phyloP scores from a whole-genome alignment of 2,113 vertebrate genomes.

The Orthonyx spaldingii region DNA sequence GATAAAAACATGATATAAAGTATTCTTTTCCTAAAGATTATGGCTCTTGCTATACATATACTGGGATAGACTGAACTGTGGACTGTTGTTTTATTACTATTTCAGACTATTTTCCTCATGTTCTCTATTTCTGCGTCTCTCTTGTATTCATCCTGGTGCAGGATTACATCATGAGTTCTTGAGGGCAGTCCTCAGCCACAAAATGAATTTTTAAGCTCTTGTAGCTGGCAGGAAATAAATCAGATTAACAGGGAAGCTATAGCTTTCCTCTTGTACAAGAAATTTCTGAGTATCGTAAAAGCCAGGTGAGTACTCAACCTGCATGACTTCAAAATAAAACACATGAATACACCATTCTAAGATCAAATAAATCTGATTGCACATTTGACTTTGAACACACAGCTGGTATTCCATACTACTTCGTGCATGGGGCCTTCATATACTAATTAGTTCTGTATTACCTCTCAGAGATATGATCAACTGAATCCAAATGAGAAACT shows the following conservation, averaged over 20 bases:
- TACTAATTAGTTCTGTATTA: background rate
- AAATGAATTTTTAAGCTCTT: background rate
- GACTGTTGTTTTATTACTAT: background rate
- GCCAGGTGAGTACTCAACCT: background rate
- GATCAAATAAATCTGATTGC: background rate
- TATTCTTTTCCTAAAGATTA: background rate
- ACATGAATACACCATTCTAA: background rate
- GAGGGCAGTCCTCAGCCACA: background rate
- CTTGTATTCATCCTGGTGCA: background rate
- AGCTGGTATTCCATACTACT: background rate
- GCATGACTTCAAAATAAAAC: background rate
- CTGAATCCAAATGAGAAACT: background rate
- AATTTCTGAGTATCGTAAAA: background rate
- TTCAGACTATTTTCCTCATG: background rate
- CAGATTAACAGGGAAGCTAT: background rate
- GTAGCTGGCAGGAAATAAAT: background rate
- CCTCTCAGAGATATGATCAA: background rate
- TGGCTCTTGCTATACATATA: background rate
- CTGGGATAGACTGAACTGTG: background rate
- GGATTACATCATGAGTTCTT: background rate
- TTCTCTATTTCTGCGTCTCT: background rate
- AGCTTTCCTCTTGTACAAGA: background rate
- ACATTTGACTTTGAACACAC: background rate
- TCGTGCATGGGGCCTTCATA: background rate
- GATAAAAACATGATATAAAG: background rate